Evolutionary conservation across 2,797 vertebrate species (phyloP).

Genomic region (Gallinago nigripennis): DNA sequence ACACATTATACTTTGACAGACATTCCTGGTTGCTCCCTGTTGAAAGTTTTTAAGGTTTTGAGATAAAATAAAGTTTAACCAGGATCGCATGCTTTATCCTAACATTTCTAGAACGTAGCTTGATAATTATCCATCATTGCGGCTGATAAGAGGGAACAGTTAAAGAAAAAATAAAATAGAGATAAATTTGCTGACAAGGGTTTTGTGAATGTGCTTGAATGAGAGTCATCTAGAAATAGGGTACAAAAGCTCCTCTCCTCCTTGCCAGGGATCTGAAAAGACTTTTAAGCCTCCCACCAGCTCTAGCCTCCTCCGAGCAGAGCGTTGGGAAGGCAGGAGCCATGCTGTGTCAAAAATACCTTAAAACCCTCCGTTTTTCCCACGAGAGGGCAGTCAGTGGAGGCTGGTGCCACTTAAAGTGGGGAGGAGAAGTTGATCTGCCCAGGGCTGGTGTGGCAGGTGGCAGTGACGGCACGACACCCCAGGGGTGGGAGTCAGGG

Average conservation of each 20-base stretch:
- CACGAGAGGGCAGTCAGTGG: neutral
- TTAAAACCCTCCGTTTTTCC: neutral
- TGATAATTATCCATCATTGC: conserved; percentile 25
- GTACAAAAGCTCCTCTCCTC: neutral
- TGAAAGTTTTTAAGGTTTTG: conserved; percentile 8
- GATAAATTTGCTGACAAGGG: neutral
- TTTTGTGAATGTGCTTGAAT: neutral
- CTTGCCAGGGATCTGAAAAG: neutral
- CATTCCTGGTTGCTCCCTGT: conserved; percentile 17
- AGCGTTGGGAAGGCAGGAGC: neutral
- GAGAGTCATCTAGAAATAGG: neutral
- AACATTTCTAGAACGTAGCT: conserved; percentile 8
- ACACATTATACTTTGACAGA: conserved; percentile 11
- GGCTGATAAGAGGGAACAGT: neutral
- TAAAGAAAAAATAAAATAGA: conserved; percentile 14
- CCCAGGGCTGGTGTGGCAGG: neutral
- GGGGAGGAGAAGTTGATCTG: neutral
- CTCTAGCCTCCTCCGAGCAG: accelerated
- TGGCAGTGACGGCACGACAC: accelerated
- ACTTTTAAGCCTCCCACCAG: neutral
- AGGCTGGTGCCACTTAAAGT: neutral
- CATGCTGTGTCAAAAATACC: neutral
- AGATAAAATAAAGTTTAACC: conserved; percentile 43
- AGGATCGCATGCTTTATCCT: neutral
- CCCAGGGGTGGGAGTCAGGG: accelerated